Conservation (phyloP, 2,888 invertebrate species). For the Tetheella fluctuosa region DNA sequence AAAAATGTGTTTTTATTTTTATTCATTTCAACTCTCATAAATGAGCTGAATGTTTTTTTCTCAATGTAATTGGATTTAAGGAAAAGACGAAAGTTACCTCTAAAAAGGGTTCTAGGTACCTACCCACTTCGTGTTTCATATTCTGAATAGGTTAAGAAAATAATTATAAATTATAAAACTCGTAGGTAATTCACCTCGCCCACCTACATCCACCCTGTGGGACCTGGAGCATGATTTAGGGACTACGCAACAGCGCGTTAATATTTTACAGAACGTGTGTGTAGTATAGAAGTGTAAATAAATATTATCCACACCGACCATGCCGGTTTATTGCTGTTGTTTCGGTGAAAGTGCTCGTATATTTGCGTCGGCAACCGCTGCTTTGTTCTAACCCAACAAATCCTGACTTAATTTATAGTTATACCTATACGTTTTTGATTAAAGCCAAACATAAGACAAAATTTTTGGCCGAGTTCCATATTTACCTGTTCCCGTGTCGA, state of each 20-base stretch:
- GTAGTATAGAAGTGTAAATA: constrained; percentile 63
- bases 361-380: constrained; percentile 54
- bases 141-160: neutral
- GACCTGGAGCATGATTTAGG: neutral
- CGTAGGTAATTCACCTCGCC: neutral
- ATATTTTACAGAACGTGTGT: constrained; percentile 40
- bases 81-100: neutral
- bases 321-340: constrained; percentile 62
- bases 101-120: no score
- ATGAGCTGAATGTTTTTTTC: neutral
- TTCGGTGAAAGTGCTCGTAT: constrained; percentile 62
- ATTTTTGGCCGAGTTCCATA: constrained; percentile 49
- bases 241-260: neutral
- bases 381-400: constrained; percentile 50
- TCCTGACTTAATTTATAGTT: constrained; percentile 53
- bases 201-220: neutral
- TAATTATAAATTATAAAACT: neutral
- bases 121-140: neutral
- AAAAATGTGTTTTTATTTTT: no score
- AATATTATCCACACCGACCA: constrained; percentile 51
- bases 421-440: constrained; percentile 44
- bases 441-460: constrained; percentile 50
- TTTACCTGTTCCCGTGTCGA: constrained; percentile 27
- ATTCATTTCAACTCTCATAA: no score
- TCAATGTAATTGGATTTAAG: neutral